These are phyloP conservation scores for Apotomis capreana DNA, from an alignment of 2,888 invertebrate species.

Conservation along the genomic window DNA sequence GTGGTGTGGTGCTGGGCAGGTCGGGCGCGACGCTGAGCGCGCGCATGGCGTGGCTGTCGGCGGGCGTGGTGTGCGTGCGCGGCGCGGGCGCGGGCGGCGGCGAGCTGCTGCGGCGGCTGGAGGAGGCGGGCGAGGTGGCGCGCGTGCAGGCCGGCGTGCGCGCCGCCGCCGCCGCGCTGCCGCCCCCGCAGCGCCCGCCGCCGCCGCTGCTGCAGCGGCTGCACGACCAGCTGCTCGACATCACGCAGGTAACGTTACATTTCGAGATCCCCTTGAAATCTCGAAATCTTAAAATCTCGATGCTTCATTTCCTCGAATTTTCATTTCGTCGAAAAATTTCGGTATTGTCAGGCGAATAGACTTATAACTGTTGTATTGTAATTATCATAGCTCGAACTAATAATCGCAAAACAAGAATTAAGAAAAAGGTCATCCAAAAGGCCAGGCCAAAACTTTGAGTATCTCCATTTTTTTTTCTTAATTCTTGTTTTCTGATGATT, in stretches of 20 bases:
- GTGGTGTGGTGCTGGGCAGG: slow-evolving; percentile 72
- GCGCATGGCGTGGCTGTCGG: slow-evolving; percentile 94
- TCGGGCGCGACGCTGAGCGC: slow-evolving; percentile 87
- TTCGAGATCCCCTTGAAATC: too few species aligned
- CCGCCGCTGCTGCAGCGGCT: slow-evolving; percentile 87
- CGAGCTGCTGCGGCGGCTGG: slow-evolving; percentile 93
- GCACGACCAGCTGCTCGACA: slow-evolving; percentile 92
- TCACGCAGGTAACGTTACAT: slow-evolving; percentile 87
- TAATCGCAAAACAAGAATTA: too few species aligned
- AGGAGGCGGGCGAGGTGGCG: slow-evolving; percentile 97
- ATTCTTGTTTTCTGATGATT: too few species aligned
- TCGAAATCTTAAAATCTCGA: too few species aligned
- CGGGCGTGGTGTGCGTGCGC: slow-evolving; percentile 97
- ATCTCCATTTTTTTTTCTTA: too few species aligned
- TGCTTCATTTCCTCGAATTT: too few species aligned
- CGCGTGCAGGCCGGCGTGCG: slow-evolving; percentile 90
- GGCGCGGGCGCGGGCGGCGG: slow-evolving; percentile 87
- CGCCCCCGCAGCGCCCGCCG: slow-evolving; percentile 84
- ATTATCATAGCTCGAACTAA: too few species aligned
- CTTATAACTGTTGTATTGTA: too few species aligned
- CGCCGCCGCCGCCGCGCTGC: slow-evolving; percentile 64
- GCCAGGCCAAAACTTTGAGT: too few species aligned
- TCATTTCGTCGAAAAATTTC: too few species aligned
- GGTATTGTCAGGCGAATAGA: too few species aligned
- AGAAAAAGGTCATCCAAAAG: too few species aligned